Evolutionary conservation across 2,113 vertebrate species (phyloP).

Genomic region (Ammodytes dubius): DNA sequence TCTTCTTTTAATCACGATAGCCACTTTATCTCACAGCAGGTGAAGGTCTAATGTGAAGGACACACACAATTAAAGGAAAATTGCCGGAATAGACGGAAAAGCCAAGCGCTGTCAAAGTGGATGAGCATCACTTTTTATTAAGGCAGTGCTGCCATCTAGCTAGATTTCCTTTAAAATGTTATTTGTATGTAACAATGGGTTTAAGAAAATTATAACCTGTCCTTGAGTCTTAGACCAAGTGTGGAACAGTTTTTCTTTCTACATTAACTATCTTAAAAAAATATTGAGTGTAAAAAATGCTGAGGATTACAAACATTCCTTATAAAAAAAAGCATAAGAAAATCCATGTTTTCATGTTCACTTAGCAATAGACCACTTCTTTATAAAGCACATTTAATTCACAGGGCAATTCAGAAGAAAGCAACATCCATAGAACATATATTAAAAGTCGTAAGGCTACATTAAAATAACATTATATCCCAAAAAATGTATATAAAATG

Average conservation of each 20-base stretch:
- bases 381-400: too few relatives aligned
- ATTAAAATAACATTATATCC: too few relatives aligned
- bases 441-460: too few relatives aligned
- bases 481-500: too few relatives aligned
- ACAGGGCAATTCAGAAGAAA: too few relatives aligned
- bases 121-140: background rate
- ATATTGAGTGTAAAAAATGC: background rate
- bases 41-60: constrained; percentile 4
- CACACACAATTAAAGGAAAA: background rate
- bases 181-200: background rate
- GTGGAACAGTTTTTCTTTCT: background rate
- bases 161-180: background rate
- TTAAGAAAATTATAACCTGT: background rate
- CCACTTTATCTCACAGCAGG: background rate
- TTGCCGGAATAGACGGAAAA: background rate
- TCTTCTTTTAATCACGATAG: background rate
- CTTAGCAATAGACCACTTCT: too few relatives aligned
- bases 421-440: too few relatives aligned
- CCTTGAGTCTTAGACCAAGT: background rate
- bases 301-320: background rate
- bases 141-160: constrained; percentile 36
- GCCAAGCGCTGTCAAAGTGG: background rate
- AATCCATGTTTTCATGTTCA: background rate
- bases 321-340: background rate
- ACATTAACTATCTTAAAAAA: background rate